Evolutionary conservation across 1,140 invertebrate genomes (phyloP).

Genomic region (Aphelenchoides besseyi): DNA sequence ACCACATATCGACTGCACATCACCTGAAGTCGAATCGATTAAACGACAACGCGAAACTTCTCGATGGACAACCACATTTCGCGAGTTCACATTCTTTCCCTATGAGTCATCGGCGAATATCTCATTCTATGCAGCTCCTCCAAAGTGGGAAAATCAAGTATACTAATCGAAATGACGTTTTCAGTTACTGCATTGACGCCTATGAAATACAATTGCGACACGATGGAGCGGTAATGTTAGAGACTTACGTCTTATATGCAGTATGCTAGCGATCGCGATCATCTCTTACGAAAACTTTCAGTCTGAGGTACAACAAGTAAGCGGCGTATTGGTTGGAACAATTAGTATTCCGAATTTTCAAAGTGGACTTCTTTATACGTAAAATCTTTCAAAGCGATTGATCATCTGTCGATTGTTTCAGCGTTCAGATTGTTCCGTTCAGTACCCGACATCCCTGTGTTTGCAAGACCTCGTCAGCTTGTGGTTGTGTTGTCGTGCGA

Average conservation of each 20-base stretch:
- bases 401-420: too few species aligned
- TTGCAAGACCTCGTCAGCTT: neutral
- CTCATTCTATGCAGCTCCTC: constrained; percentile 15
- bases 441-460: neutral
- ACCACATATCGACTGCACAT: neutral
- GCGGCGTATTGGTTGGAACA: constrained; percentile 13
- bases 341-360: neutral
- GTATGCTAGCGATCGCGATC: too few species aligned
- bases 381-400: too few species aligned
- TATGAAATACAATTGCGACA: constrained; percentile 13
- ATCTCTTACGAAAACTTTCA: constrained; percentile 10
- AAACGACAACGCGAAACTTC: neutral
- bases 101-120: neutral
- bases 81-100: neutral
- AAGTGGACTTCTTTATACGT: neutral
- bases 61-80: neutral
- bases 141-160: too few species aligned
- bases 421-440: constrained; percentile 3
- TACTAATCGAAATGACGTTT: neutral
- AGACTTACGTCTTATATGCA: constrained; percentile 5
- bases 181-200: neutral
- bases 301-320: neutral
- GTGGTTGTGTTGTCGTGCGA: neutral
- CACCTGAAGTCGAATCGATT: constrained; percentile 3
- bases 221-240: neutral